Evolutionary conservation across 1,140 invertebrate genomes (phyloP).

Genomic region (Panulirus ornatus): DNA sequence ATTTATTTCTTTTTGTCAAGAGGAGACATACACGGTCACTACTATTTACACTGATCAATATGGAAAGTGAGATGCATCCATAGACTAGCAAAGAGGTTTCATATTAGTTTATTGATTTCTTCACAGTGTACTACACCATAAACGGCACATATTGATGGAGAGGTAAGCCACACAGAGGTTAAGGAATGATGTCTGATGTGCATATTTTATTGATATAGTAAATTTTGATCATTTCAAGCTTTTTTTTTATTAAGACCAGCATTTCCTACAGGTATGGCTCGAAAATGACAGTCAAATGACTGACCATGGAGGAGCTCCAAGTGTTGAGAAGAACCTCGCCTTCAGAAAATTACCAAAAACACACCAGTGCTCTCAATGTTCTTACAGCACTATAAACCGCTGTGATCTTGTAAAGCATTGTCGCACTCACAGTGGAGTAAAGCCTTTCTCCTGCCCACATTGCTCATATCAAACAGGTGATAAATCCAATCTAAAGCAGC

Average conservation of each 20-base stretch:
- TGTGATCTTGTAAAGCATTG: conserved; percentile 60
- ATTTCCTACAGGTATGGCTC: conserved; percentile 67
- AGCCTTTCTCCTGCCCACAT: conserved; percentile 51
- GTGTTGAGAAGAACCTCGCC: conserved; percentile 28
- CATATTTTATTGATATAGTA: background rate
- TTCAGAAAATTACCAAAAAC: conserved; percentile 55
- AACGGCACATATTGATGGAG: background rate
- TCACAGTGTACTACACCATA: background rate
- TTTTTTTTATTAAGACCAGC: conserved; percentile 49
- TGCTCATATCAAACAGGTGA: conserved; percentile 62
- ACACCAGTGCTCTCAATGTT: conserved; percentile 55
- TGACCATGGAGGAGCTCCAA: conserved; percentile 48
- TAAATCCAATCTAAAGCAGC: conserved; percentile 56
- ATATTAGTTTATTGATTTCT: background rate
- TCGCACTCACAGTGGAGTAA: conserved; percentile 54
- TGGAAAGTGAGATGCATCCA: background rate
- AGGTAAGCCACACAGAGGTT: background rate
- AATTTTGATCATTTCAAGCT: background rate
- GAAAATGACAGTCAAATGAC: conserved; percentile 60
- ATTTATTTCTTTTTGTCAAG: background rate
- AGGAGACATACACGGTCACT: background rate
- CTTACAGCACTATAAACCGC: conserved; percentile 57
- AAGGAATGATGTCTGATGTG: background rate
- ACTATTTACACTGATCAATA: background rate
- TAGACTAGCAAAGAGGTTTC: background rate